Evolutionary conservation across 2,888 invertebrate species (phyloP).

Genomic region (Pegoplata infirma): DNA sequence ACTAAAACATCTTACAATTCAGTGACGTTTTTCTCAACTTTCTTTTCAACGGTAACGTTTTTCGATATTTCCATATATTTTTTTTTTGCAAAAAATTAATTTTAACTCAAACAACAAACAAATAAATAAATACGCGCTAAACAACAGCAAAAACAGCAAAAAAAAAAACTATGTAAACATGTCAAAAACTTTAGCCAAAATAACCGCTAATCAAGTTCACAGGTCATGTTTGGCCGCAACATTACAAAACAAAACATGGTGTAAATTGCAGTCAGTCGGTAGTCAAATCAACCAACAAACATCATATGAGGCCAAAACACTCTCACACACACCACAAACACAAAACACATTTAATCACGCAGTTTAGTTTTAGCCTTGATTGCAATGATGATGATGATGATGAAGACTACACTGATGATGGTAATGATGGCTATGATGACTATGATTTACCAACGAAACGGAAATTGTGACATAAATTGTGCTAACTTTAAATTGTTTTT

Average conservation of each 20-base stretch:
- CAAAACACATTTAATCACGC: constrained; percentile 59
- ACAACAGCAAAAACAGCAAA: constrained; percentile 47
- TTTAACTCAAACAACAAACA: constrained; percentile 55
- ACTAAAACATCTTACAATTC: too few species aligned
- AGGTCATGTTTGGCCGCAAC: constrained; percentile 66
- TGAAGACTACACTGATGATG: constrained; percentile 32
- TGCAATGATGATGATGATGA: constrained; percentile 9
- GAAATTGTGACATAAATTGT: constrained; percentile 59
- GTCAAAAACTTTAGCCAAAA: constrained; percentile 70
- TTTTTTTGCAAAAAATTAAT: constrained; percentile 58
- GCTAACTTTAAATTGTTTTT: constrained; percentile 8
- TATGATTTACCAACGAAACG: constrained; percentile 57
- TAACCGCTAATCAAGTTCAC: constrained; percentile 76
- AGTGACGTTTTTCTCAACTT: not conserved
- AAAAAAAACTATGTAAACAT: constrained; percentile 62
- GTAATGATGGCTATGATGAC: constrained; percentile 46
- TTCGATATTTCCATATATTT: constrained; percentile 56
- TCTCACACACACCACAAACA: not conserved
- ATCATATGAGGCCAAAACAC: constrained; percentile 16
- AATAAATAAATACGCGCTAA: constrained; percentile 37
- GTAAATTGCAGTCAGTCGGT: constrained; percentile 42
- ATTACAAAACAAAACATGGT: constrained; percentile 55
- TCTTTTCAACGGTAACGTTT: not conserved
- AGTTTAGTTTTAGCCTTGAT: constrained; percentile 57
- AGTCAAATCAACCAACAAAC: constrained; percentile 2